phyloP scores from a whole-genome alignment of 2,888 invertebrate species.

The Raillietiella orientalis region DNA sequence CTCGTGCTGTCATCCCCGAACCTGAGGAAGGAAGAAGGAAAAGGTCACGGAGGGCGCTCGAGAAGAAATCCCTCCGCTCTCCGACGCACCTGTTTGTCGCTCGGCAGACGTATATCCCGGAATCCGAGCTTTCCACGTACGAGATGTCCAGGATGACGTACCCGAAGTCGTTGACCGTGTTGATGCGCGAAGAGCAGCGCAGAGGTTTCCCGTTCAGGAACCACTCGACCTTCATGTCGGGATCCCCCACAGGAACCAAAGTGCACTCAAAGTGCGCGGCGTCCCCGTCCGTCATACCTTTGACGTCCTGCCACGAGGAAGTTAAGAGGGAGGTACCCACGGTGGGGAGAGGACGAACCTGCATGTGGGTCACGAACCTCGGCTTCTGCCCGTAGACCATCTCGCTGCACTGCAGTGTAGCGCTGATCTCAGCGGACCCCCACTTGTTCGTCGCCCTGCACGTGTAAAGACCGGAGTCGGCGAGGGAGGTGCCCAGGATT shows the following conservation, averaged over 20 bases:
- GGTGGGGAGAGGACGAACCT: conserved; percentile 7
- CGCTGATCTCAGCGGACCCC: conserved; percentile 56
- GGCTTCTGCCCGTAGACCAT: conserved; percentile 51
- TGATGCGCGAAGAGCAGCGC: conserved; percentile 58
- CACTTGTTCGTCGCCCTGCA: conserved; percentile 65
- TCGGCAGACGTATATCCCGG: conserved; percentile 69
- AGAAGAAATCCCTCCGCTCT: neutral
- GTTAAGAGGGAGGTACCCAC: neutral
- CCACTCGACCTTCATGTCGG: conserved; percentile 81
- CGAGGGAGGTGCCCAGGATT: conserved; percentile 67
- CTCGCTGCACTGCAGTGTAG: conserved; percentile 45
- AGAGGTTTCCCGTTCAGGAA: conserved; percentile 73
- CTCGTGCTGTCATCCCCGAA: conserved; percentile 62
- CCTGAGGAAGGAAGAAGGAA: conserved; percentile 8
- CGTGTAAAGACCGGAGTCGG: conserved; percentile 64
- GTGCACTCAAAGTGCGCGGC: conserved; percentile 86
- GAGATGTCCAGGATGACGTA: conserved; percentile 78
- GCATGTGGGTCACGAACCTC: conserved; percentile 51
- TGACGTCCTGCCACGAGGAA: conserved; percentile 24
- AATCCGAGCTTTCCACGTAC: conserved; percentile 70
- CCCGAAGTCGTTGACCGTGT: conserved; percentile 78
- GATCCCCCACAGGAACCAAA: conserved; percentile 70
- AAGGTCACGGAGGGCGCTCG: neutral
- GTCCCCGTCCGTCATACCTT: conserved; percentile 63
- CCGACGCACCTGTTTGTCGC: conserved; percentile 42